These are phyloP conservation scores for Phymastichus coffea DNA, from an alignment of 1,140 invertebrate species.

Conservation along the genomic window DNA sequence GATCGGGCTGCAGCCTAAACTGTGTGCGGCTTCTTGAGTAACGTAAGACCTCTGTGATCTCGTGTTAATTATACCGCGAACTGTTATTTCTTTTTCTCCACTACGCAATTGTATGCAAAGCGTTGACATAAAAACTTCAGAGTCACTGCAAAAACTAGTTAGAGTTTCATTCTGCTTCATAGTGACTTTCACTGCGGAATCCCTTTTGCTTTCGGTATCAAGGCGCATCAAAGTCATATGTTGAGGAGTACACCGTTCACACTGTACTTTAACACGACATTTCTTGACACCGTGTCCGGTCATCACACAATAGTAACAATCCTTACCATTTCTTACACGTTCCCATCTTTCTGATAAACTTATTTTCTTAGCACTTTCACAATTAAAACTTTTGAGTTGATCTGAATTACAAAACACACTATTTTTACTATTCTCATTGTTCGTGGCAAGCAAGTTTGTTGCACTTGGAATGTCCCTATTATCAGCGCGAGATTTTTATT, in stretches of 20 bases:
- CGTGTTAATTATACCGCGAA: slow-evolving; percentile 25
- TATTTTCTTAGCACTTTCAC: slow-evolving; percentile 20
- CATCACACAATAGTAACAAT: slow-evolving; percentile 27
- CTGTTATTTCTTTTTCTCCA: not conserved
- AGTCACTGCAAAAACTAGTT: not conserved
- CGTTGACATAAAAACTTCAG: slow-evolving; percentile 25
- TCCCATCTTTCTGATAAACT: slow-evolving; percentile 4
- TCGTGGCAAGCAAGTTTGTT: slow-evolving; percentile 10
- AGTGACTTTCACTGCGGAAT: not conserved
- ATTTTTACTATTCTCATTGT: not conserved
- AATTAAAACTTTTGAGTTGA: slow-evolving; percentile 2
- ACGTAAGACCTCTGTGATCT: slow-evolving; percentile 28
- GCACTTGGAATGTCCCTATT: slow-evolving; percentile 18
- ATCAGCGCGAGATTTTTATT: not conserved
- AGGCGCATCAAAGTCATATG: slow-evolving; percentile 25
- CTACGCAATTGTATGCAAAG: slow-evolving; percentile 4
- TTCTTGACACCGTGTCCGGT: slow-evolving; percentile 7
- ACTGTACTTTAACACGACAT: slow-evolving; percentile 12
- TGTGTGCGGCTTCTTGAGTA: not conserved
- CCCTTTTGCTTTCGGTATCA: not conserved
- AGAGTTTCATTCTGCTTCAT: not conserved
- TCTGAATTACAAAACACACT: slow-evolving; percentile 26
- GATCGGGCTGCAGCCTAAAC: slow-evolving; percentile 10
- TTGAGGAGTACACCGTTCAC: not conserved
- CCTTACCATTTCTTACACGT: slow-evolving; percentile 1